These are phyloP conservation scores for Rhabdomys dilectus DNA, from an alignment of 2,113 vertebrate genomes.

Conservation along the genomic window DNA sequence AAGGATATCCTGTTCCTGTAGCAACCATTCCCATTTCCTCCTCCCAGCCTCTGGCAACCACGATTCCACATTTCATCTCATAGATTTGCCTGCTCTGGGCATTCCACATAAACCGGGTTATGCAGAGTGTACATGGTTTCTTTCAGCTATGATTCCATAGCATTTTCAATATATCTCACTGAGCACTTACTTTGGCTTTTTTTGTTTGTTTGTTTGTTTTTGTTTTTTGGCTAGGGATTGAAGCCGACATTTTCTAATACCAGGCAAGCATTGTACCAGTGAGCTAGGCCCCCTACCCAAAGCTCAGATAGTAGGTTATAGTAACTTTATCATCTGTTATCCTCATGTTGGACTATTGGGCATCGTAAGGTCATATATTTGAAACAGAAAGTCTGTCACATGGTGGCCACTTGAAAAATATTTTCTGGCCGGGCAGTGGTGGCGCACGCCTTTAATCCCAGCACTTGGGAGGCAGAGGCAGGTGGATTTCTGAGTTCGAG, in stretches of 20 bases:
- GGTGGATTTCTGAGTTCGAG: too few relatives aligned
- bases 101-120: background rate
- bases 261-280: background rate
- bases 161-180: background rate
- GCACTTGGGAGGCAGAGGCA: too few relatives aligned
- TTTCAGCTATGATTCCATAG: background rate
- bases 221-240: background rate
- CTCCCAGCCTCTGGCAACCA: background rate
- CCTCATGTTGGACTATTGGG: background rate
- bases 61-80: background rate
- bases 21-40: background rate
- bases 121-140: background rate
- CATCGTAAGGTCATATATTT: background rate
- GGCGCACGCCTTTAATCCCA: too few relatives aligned
- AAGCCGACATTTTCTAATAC: background rate
- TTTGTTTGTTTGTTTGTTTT: background rate
- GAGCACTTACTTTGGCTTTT: background rate
- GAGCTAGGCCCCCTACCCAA: background rate
- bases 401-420: background rate
- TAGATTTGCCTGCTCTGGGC: background rate
- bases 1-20: background rate
- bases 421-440: too few relatives aligned
- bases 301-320: background rate
- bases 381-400: background rate
- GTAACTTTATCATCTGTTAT: background rate